phyloP scores from a whole-genome alignment of 2,888 invertebrate genomes.

The Yponomeuta cagnagella region DNA sequence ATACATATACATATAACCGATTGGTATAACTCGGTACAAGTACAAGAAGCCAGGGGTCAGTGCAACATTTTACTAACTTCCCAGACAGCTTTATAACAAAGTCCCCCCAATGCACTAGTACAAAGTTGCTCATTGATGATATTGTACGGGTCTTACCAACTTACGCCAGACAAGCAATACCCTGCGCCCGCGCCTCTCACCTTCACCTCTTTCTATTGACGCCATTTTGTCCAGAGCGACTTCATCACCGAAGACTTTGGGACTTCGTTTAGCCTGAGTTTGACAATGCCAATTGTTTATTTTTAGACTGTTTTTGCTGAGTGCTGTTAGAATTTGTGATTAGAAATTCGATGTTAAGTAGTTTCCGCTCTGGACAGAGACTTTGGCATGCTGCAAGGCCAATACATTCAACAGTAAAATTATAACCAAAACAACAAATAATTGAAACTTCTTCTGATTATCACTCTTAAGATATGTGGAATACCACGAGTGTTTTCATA shows the following conservation, averaged over 20 bases:
- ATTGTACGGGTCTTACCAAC: not conserved
- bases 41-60: too few species aligned
- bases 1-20: too few species aligned
- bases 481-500: too few species aligned
- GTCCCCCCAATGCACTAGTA: too few species aligned
- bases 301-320: not conserved
- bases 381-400: not conserved
- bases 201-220: not conserved
- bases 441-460: too few species aligned
- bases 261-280: slow-evolving; percentile 1
- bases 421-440: too few species aligned
- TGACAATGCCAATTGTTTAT: not conserved
- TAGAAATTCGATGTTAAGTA: not conserved
- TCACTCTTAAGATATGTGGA: too few species aligned
- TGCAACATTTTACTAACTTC: too few species aligned
- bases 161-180: not conserved
- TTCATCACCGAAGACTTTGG: not conserved
- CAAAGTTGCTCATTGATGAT: not conserved
- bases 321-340: not conserved
- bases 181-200: not conserved
- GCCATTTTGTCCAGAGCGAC: not conserved
- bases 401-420: too few species aligned
- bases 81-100: too few species aligned
- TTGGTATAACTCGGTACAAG: too few species aligned
- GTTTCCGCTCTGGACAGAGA: not conserved